A percentile compares a stretch with the other conserved stretches of the same genome.
These are phyloP conservation scores for Philopedon plagiatum DNA, from an alignment of 2,888 invertebrate genomes.

Conservation along the genomic window DNA sequence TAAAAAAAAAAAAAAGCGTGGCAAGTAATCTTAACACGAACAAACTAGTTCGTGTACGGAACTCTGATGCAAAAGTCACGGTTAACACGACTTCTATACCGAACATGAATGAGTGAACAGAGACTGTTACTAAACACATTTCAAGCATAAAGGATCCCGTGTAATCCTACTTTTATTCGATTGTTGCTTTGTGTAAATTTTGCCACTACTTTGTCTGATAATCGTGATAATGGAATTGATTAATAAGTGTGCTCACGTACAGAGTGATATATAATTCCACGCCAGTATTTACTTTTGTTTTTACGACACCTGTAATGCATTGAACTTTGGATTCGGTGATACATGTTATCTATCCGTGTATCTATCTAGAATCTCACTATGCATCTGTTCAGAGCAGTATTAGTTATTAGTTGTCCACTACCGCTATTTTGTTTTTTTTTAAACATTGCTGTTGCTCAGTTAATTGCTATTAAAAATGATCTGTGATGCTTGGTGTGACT, in stretches of 20 bases:
- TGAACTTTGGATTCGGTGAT: background rate
- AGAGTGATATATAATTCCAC: background rate
- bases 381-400: no score
- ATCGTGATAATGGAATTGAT: background rate
- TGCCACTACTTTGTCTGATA: background rate
- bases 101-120: no score
- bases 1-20: no score
- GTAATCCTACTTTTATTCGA: slow-evolving; percentile 4
- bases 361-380: no score
- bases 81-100: background rate
- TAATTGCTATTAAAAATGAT: no score
- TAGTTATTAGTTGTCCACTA: no score
- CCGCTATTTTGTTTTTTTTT: no score
- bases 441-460: no score
- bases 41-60: background rate
- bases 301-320: background rate
- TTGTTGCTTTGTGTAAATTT: slow-evolving; percentile 13
- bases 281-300: background rate
- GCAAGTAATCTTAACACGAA: no score
- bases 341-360: no score
- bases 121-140: no score
- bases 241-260: background rate
- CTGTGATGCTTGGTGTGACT: no score
- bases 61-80: background rate
- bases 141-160: slow-evolving; percentile 2